phyloP scores from a whole-genome alignment of 23 tunicate genomes.

The Ciona savignyi region DNA sequence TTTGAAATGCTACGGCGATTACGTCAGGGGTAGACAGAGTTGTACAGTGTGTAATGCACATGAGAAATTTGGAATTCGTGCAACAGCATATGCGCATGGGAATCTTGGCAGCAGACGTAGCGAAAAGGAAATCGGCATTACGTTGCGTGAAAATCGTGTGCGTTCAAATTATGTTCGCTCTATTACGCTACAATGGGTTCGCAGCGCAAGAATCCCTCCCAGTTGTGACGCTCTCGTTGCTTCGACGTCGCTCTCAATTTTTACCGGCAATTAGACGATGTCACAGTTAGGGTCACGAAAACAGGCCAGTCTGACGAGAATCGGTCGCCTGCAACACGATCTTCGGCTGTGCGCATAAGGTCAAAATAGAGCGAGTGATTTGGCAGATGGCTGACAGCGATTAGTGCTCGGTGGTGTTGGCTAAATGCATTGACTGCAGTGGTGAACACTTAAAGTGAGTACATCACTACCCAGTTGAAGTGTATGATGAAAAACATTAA shows the following conservation, averaged over 20 bases:
- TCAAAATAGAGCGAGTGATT: background rate
- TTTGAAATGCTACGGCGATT: background rate
- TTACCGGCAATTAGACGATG: background rate
- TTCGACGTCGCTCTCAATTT: background rate
- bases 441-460: background rate
- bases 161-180: background rate
- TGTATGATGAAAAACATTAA: no score
- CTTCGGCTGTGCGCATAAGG: background rate
- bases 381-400: conserved; percentile 2
- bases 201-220: background rate
- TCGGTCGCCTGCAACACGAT: background rate
- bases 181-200: background rate
- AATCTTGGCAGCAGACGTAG: background rate
- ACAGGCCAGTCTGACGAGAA: background rate
- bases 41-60: no score
- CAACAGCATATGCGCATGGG: background rate
- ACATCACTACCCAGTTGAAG: background rate
- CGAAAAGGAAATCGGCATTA: background rate
- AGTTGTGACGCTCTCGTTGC: background rate
- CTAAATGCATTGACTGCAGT: background rate
- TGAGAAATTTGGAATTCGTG: background rate
- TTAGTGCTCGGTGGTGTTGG: background rate
- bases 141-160: background rate
- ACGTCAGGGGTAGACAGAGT: no score
- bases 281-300: background rate